Conservation (phyloP, 2,888 invertebrate genomes). For the Fragum sueziense region DNA sequence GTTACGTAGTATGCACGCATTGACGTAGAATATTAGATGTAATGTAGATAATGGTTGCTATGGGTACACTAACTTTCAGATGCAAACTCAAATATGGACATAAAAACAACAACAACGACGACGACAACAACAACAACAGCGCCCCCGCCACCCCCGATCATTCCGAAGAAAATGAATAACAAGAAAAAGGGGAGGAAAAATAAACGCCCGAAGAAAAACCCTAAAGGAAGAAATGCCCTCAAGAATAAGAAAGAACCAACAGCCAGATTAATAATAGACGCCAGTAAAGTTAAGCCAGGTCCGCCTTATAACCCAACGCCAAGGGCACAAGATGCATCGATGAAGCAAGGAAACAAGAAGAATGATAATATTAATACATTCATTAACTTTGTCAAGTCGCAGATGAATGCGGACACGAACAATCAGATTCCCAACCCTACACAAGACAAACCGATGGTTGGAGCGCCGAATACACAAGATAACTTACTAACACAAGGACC, state of each 20-base stretch:
- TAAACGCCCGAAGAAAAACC: background rate
- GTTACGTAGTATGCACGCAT: too few relatives aligned
- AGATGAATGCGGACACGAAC: background rate
- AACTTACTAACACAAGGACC: background rate
- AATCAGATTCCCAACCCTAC: background rate
- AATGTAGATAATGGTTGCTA: background rate
- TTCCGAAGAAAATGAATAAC: background rate
- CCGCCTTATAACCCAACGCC: background rate
- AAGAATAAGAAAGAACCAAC: background rate
- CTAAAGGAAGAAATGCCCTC: background rate
- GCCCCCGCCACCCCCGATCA: background rate
- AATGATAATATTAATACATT: background rate
- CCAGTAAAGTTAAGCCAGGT: background rate
- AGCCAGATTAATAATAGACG: background rate
- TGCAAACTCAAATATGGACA: background rate
- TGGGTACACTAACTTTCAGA: background rate
- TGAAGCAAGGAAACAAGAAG: background rate
- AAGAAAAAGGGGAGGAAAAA: background rate
- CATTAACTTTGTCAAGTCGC: background rate
- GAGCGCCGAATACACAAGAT: background rate
- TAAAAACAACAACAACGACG: background rate
- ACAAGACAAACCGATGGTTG: background rate
- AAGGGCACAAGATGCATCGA: too few relatives aligned
- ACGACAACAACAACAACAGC: background rate
- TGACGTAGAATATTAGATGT: too few relatives aligned